These are phyloP conservation scores for Haliclona indistincta DNA, from an alignment of 37 sponge, comb jelly and placozoan species.

Conservation along the genomic window DNA sequence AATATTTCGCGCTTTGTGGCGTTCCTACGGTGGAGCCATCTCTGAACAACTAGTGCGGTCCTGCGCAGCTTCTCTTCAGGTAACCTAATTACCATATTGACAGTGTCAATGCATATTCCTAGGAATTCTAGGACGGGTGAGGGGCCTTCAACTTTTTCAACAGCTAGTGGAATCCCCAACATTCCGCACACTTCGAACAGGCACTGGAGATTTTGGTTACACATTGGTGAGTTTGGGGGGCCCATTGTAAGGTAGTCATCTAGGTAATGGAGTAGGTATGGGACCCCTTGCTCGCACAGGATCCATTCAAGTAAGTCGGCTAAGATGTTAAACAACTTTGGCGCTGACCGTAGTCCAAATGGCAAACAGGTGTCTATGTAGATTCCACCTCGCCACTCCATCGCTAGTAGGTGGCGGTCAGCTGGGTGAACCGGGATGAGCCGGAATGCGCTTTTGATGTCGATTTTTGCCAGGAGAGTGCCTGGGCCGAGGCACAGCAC, in stretches of 20 bases:
- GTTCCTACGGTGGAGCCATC: slow-evolving; percentile 1
- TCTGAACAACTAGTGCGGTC: background rate
- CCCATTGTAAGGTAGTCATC: slow-evolving; percentile 25
- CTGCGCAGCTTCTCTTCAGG: slow-evolving; percentile 18
- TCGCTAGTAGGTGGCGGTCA: slow-evolving; percentile 21
- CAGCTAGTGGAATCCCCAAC: slow-evolving; percentile 37
- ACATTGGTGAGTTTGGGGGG: background rate
- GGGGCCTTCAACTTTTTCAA: slow-evolving; percentile 37
- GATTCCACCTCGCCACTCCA: slow-evolving; percentile 27
- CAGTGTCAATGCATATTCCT: slow-evolving; percentile 34
- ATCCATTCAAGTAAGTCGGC: slow-evolving; percentile 34
- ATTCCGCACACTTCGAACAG: background rate
- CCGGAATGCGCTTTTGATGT: slow-evolving; percentile 20
- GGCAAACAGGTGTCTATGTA: slow-evolving; percentile 37
- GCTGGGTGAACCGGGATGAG: slow-evolving; percentile 44
- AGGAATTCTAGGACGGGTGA: slow-evolving; percentile 18
- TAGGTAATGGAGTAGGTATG: slow-evolving; percentile 19
- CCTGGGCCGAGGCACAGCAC: slow-evolving; percentile 1
- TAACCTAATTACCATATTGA: background rate
- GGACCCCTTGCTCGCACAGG: background rate
- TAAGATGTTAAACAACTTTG: slow-evolving; percentile 24
- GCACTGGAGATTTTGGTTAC: background rate
- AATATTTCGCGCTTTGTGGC: slow-evolving; percentile 35
- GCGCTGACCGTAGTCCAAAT: slow-evolving; percentile 41
- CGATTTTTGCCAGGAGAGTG: slow-evolving; percentile 7